phyloP scores from a whole-genome alignment of 1,140 invertebrate genomes.

The Venturia canescens region DNA sequence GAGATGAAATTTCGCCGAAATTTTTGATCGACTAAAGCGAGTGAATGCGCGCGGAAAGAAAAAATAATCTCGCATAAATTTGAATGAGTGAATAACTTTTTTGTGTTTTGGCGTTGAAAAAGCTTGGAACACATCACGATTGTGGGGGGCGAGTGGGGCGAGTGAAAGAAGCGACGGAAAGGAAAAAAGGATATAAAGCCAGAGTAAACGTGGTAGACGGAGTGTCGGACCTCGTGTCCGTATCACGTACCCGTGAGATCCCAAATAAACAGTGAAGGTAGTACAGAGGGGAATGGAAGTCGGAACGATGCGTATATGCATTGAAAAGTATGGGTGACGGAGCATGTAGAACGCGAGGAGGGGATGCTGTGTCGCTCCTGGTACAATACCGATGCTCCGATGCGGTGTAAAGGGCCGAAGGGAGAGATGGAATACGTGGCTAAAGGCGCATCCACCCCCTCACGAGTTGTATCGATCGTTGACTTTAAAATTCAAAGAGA shows the following conservation, averaged over 20 bases:
- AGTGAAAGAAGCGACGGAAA: neutral
- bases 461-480: constrained; percentile 75
- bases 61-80: too few species aligned
- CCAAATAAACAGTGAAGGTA: constrained; percentile 64
- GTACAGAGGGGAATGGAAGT: constrained; percentile 17
- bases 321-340: constrained; percentile 1
- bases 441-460: constrained; percentile 73
- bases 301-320: neutral
- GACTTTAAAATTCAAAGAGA: constrained; percentile 79
- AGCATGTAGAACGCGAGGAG: constrained; percentile 50
- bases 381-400: neutral
- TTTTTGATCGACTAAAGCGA: too few species aligned
- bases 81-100: too few species aligned
- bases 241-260: constrained; percentile 52
- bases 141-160: too few species aligned
- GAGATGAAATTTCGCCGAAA: too few species aligned
- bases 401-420: constrained; percentile 47
- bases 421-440: constrained; percentile 68
- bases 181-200: constrained; percentile 13
- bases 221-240: constrained; percentile 35
- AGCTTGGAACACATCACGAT: too few species aligned
- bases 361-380: constrained; percentile 43
- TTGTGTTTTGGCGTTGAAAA: too few species aligned
- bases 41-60: too few species aligned
- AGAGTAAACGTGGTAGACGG: constrained; percentile 6